Evolutionary conservation across 2,113 vertebrate genomes (phyloP).

Genomic region (Megaleporinus macrocephalus): DNA sequence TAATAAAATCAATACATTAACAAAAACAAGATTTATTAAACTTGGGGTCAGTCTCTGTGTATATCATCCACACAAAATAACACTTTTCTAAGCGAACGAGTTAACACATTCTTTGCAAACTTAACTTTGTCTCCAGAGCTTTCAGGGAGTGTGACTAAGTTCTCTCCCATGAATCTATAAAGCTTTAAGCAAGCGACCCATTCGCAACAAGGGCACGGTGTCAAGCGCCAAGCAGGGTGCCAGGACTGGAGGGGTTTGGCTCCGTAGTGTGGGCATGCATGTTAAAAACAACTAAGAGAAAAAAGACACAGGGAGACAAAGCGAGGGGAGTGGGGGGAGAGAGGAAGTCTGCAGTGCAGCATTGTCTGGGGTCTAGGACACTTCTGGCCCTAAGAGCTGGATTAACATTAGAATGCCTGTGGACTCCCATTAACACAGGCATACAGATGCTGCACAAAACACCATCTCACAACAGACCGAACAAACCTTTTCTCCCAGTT

Average conservation of each 20-base stretch:
- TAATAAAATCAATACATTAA: not conserved
- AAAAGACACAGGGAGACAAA: not conserved
- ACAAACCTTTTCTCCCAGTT: constrained; percentile 18
- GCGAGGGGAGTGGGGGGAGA: not conserved
- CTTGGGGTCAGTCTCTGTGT: not conserved
- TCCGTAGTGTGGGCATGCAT: constrained; percentile 38
- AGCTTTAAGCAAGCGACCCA: constrained; percentile 1
- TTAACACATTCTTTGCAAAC: constrained; percentile 15
- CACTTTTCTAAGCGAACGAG: constrained; percentile 5
- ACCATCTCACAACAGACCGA: constrained; percentile 9
- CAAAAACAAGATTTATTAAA: not conserved
- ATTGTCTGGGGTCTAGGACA: constrained; percentile 20
- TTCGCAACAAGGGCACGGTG: constrained; percentile 11
- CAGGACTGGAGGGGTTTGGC: constrained; percentile 36
- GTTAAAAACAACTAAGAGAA: constrained; percentile 18
- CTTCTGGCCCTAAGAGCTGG: constrained; percentile 17
- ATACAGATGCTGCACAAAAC: not conserved
- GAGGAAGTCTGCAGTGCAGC: constrained; percentile 13
- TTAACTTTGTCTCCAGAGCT: constrained; percentile 5
- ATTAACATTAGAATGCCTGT: constrained; percentile 28
- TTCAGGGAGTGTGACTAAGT: not conserved
- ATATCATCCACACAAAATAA: not conserved
- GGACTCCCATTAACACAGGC: constrained; percentile 25
- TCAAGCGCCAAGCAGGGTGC: constrained; percentile 19
- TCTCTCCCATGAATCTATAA: not conserved